Evolutionary conservation across 2,888 invertebrate species (phyloP).

Genomic region (Pollenia amentaria): DNA sequence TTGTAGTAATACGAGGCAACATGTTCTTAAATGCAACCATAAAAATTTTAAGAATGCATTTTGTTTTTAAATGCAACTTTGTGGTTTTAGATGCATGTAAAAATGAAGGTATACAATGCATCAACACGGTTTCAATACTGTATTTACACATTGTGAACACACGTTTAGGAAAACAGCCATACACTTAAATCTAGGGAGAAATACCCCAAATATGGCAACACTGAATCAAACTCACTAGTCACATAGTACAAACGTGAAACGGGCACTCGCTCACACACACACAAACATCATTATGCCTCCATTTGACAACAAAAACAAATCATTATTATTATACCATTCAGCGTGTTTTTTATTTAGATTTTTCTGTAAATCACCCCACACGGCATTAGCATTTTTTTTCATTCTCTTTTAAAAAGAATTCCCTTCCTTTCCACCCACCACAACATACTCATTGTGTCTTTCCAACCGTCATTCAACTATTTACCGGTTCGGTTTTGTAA

Average conservation of each 20-base stretch:
- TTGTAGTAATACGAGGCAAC: no score
- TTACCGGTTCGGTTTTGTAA: constrained; percentile 73
- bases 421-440: constrained; percentile 11
- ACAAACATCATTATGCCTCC: neutral
- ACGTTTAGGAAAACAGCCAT: no score
- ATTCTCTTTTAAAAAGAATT: constrained; percentile 42
- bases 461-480: constrained; percentile 53
- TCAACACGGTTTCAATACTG: no score
- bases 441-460: constrained; percentile 5
- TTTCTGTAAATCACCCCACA: constrained; percentile 68
- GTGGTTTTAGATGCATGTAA: no score
- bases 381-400: constrained; percentile 65
- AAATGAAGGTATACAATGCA: no score
- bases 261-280: constrained; percentile 14
- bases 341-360: constrained; percentile 46
- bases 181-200: no score
- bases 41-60: no score
- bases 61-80: no score
- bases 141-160: no score
- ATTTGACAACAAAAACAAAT: constrained; percentile 55
- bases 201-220: no score
- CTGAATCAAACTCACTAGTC: neutral
- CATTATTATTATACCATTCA: constrained; percentile 67
- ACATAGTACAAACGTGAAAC: constrained; percentile 42
- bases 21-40: no score